Evolutionary conservation across 2,888 invertebrate genomes (phyloP).

Genomic region (Exocentrus adspersus): DNA sequence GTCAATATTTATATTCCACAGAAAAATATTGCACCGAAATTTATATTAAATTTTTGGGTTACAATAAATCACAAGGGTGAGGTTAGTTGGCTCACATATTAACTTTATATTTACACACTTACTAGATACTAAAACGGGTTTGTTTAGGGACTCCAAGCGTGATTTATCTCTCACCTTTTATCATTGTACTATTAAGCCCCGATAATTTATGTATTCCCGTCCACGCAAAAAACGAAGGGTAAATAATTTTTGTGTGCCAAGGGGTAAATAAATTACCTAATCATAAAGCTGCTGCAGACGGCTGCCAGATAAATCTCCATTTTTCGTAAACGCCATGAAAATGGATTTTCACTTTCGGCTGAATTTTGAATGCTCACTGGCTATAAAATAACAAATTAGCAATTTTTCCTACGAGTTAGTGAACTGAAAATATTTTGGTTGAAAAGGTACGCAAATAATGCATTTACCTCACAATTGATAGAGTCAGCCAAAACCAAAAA

Average conservation of each 20-base stretch:
- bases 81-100: slow-evolving; percentile 25
- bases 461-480: too few species aligned
- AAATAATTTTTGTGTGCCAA: slow-evolving; percentile 37
- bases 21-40: slow-evolving; percentile 15
- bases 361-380: not conserved
- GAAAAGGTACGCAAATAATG: not conserved
- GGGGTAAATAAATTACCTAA: slow-evolving; percentile 38
- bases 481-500: too few species aligned
- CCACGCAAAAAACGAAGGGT: slow-evolving; percentile 37
- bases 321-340: not conserved
- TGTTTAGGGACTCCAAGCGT: slow-evolving; percentile 33
- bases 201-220: slow-evolving; percentile 37
- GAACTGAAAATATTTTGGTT: not conserved
- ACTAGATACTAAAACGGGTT: slow-evolving; percentile 35
- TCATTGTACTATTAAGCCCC: slow-evolving; percentile 29
- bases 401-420: not conserved
- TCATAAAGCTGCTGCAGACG: slow-evolving; percentile 11
- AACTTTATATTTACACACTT: slow-evolving; percentile 36
- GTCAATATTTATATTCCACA: slow-evolving; percentile 17
- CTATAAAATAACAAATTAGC: too few species aligned
- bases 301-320: not conserved
- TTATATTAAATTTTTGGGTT: slow-evolving; percentile 23
- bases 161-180: slow-evolving; percentile 34
- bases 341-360: not conserved
- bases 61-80: slow-evolving; percentile 32